phyloP scores from a whole-genome alignment of 1,140 invertebrate species.

The Drosophila mauritiana region DNA sequence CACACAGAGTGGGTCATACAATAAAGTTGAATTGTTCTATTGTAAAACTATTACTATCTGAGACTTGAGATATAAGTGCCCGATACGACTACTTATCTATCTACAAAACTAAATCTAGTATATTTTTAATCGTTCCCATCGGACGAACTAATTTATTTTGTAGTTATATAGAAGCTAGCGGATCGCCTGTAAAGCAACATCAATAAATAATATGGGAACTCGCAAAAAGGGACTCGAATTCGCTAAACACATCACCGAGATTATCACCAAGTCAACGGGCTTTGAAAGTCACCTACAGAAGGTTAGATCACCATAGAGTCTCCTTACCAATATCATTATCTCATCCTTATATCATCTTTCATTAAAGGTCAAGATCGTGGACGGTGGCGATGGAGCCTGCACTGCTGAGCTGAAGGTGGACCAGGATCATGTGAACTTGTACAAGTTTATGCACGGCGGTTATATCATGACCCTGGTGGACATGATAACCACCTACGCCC shows the following conservation, averaged over 20 bases:
- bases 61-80: slow-evolving; percentile 4
- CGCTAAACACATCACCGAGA: slow-evolving; percentile 72
- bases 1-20: background rate
- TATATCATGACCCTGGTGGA: slow-evolving; percentile 93
- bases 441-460: slow-evolving; percentile 93
- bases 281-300: slow-evolving; percentile 72
- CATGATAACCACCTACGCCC: slow-evolving; percentile 91
- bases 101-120: background rate
- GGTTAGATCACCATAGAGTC: slow-evolving; percentile 20
- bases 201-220: slow-evolving; percentile 61
- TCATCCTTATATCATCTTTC: background rate
- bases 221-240: slow-evolving; percentile 74
- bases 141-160: background rate
- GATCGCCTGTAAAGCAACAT: slow-evolving; percentile 12
- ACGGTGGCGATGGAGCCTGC: slow-evolving; percentile 88
- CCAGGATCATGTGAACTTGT: slow-evolving; percentile 90
- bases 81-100: background rate
- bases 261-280: slow-evolving; percentile 68
- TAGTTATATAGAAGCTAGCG: background rate
- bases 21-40: background rate
- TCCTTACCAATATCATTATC: background rate
- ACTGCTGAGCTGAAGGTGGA: slow-evolving; percentile 91
- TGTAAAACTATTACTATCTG: background rate
- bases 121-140: background rate
- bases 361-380: slow-evolving; percentile 88